Evolutionary conservation across 1,140 invertebrate genomes (phyloP), one percentile per base, ranked within the genome.

Genomic region (Varroa destructor): DNA sequence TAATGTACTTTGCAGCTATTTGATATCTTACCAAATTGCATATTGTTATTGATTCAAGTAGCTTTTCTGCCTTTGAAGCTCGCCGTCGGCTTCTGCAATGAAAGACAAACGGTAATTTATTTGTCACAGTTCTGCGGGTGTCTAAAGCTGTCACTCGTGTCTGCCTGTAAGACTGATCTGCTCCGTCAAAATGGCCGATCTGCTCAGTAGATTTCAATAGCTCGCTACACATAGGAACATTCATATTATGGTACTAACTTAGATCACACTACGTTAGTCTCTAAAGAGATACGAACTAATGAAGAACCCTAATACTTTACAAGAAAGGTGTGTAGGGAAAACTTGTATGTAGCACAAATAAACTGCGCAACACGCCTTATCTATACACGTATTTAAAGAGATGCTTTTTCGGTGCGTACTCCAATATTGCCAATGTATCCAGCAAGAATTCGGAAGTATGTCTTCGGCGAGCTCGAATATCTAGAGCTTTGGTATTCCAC

Each of bases 1-100:
- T 25, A 25, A 25, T 25, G 25, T 51, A 51, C 8, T 0, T 8
- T 51, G 8, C 4, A 51, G 8, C 8, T 51, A 58, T 36, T 46
- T 46, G 40, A n/a, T 37, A 14, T 43, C 61, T 67, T 46, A 67
- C 61, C 61, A 67, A 40, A 67, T 67, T 40, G 61, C 61, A 67
- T 67, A 67, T 67, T 25, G 61, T 67, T 1, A 67, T 40, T 4
- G 61, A 67, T 43, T 67, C 61, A 3, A 67, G 12, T 5, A 67
- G 40, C 37, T 46, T 67, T 40, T 67, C 46, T 12, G 61, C 46
- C 12, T 46, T 40, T 25, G 61, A 67, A 40, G n/a, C 61, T 37
- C 46, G 12, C 8, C 61, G 61, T 43, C 46, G 61, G 40, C 40
- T 37, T 40, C 61, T 67, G 61, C 40, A 67, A 67, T 46, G 14